phyloP scores from a whole-genome alignment of 2,113 vertebrate genomes.

The Phaethornis superciliosus region DNA sequence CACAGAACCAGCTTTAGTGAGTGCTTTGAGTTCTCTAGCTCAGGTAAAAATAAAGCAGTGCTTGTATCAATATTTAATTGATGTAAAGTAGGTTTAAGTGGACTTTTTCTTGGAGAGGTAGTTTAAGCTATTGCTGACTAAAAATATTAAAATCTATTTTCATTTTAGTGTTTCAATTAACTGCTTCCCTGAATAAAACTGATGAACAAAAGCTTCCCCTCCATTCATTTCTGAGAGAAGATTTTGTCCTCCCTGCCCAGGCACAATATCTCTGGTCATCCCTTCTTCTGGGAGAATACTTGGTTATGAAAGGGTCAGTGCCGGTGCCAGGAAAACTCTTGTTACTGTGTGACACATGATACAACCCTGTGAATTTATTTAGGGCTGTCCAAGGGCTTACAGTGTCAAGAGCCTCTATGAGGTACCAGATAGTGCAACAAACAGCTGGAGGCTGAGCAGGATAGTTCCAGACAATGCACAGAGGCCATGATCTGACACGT shows the following conservation, averaged over 20 bases:
- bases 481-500: neutral
- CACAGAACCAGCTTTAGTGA: neutral
- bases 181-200: neutral
- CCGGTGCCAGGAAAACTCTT: neutral
- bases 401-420: neutral
- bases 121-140: neutral
- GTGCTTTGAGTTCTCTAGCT: neutral
- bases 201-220: neutral
- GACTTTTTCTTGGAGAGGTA: neutral
- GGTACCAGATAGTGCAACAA: neutral
- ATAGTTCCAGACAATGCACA: rapidly evolving
- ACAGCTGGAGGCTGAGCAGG: neutral
- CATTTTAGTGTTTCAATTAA: neutral
- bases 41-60: neutral
- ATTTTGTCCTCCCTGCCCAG: neutral
- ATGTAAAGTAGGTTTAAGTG: neutral
- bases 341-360: neutral
- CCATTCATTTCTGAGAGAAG: neutral
- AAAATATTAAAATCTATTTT: neutral
- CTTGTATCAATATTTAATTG: neutral
- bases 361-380: neutral
- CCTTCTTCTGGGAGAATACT: neutral
- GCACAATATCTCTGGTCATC: neutral
- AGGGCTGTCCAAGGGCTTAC: neutral
- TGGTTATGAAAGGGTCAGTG: rapidly evolving